These are phyloP conservation scores for Mobula hypostoma DNA, from an alignment of 2,113 vertebrate species.

Conservation along the genomic window DNA sequence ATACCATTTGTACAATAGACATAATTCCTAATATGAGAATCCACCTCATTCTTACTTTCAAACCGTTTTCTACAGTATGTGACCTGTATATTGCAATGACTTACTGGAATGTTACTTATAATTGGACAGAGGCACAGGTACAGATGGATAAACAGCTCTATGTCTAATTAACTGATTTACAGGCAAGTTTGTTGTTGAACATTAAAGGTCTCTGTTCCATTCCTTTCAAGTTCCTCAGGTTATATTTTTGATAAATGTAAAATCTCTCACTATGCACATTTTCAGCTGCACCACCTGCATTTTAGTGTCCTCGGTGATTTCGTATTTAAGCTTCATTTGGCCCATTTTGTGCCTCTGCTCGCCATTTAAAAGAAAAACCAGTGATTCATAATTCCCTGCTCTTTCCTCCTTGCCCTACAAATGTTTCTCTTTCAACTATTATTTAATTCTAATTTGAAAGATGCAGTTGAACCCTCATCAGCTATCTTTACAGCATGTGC, in stretches of 20 bases:
- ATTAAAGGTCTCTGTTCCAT: neutral
- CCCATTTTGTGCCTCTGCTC: neutral
- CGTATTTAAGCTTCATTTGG: neutral
- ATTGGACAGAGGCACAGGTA: neutral
- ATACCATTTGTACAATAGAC: neutral
- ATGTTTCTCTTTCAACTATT: neutral
- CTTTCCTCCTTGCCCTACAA: neutral
- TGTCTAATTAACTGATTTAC: conserved; percentile 24
- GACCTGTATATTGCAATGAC: neutral
- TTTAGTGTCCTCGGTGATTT: neutral
- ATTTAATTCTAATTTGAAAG: neutral
- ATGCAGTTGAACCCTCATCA: too few relatives aligned
- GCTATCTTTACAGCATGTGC: too few relatives aligned
- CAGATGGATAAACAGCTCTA: neutral
- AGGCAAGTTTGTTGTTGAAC: neutral
- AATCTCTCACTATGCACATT: neutral
- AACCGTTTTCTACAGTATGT: neutral
- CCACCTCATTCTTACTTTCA: neutral
- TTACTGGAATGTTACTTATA: neutral
- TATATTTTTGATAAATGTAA: neutral
- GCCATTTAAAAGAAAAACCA: neutral
- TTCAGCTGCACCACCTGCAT: neutral
- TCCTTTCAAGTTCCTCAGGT: neutral
- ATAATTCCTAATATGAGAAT: neutral
- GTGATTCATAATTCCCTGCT: neutral